These are phyloP conservation scores for Scolanthus callimorphus DNA, from an alignment of 92 coral and sea anemone genomes.

Conservation along the genomic window DNA sequence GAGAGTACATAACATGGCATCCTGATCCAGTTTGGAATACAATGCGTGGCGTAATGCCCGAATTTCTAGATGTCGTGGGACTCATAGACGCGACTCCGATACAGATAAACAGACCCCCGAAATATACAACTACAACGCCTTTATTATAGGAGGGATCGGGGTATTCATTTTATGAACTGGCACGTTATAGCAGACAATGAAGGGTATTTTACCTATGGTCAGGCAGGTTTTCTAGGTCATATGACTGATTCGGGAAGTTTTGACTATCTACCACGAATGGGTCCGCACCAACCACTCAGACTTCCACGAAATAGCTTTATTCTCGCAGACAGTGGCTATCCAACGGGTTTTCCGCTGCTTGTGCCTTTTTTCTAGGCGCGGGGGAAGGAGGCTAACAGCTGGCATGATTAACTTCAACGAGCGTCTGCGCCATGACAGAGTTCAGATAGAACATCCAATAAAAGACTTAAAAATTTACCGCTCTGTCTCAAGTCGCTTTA, in stretches of 20 bases:
- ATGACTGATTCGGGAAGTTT: conserved; percentile 20
- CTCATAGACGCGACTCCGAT: conserved; percentile 37
- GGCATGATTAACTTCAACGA: conserved; percentile 17
- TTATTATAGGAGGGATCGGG: conserved; percentile 32
- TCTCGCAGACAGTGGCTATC: conserved; percentile 26
- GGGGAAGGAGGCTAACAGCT: conserved; percentile 14
- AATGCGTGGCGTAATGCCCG: conserved; percentile 8
- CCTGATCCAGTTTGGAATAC: conserved; percentile 18
- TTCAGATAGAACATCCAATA: conserved; percentile 23
- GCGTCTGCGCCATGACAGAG: conserved; percentile 9
- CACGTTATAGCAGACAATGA: conserved; percentile 20
- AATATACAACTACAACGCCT: conserved; percentile 29
- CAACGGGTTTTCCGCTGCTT: conserved; percentile 10
- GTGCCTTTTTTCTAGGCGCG: conserved; percentile 24
- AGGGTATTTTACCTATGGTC: conserved; percentile 27
- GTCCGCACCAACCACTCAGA: conserved; percentile 4
- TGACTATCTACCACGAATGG: conserved; percentile 11
- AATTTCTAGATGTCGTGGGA: conserved; percentile 32
- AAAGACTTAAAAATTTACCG: conserved; percentile 21
- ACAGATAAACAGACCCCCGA: conserved; percentile 22
- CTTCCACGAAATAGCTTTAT: conserved; percentile 8
- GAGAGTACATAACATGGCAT: conserved; percentile 22
- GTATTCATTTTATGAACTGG: conserved; percentile 31
- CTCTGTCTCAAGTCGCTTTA: conserved; percentile 19
- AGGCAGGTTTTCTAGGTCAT: conserved; percentile 28